Base-by-base conservation (phyloP, 2,888 invertebrate genomes). In the Mesorhabditis spiculigera region DNA sequence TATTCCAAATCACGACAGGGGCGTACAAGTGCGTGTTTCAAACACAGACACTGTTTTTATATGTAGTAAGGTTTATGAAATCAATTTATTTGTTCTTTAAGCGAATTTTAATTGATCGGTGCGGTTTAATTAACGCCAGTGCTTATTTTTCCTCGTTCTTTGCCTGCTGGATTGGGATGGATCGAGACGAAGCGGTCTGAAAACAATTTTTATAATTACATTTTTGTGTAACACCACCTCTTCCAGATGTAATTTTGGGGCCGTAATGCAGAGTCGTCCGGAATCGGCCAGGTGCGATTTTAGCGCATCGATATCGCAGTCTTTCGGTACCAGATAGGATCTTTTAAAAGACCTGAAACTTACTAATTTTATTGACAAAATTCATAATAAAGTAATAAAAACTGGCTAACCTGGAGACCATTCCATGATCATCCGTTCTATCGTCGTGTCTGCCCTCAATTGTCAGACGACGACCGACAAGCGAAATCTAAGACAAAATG, bases 361-460 rank as follows among this genome's bases (percentile, higher is more conserved):
- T n/a, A n/a, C n/a, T 50, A 13, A 50, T 13, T 13, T 13, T 50
- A n/a, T 13, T 50, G 10, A 13, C 8, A 50, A 13, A 13, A 50
- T 50, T 50, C 10, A 50, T 13, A 13, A 50, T 50, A 13, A n/a
- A 50, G 58, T 50, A 28, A 28, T 28, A 50, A 50, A 50, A 50
- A 50, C 58, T 50, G 10, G n/a, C n/a, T 50, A 50, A 50, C 58
- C 58, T 50, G 58, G 58, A 50, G n/a, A 50, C n/a, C 58, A 50
- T 50, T n/a, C 58, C 58, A 50, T 50, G 58, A 50, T n/a, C 58
- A 50, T 50, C 58, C n/a, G 8, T 50, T 50, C n/a, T 50, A 10
- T 50, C 58, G 10, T 50, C 58, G n/a, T 50, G 58, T 13, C n/a
- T 10, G 0, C 58, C 58, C n/a, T 50, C 58, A 50, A 50, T n/a